A percentile compares a stretch with the other conserved stretches of the same genome.
phyloP scores from a whole-genome alignment of 1,140 invertebrate species.

The Hycleus phaleratus region DNA sequence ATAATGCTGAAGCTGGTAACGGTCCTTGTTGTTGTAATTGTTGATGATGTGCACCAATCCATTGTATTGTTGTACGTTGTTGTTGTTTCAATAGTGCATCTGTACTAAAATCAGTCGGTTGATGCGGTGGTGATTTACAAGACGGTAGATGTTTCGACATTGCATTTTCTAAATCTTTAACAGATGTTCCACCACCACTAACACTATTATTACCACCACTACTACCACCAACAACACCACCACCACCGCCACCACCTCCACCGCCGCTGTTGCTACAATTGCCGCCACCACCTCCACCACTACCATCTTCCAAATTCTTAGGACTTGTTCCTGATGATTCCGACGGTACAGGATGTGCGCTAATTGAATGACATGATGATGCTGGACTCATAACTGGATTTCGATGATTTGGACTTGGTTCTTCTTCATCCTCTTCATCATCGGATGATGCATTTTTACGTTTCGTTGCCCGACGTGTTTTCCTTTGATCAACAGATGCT shows the following conservation, averaged over 20 bases:
- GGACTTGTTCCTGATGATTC: constrained; percentile 41
- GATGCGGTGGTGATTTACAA: constrained; percentile 52
- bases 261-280: no score
- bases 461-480: constrained; percentile 43
- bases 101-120: constrained; percentile 78
- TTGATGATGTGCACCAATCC: constrained; percentile 81
- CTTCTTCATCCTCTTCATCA: constrained; percentile 48
- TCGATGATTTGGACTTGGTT: constrained; percentile 37
- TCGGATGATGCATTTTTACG: constrained; percentile 52
- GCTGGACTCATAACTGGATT: constrained; percentile 52
- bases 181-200: constrained; percentile 50
- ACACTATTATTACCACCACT: no score
- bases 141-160: constrained; percentile 92
- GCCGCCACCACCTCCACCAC: neutral
- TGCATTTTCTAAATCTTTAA: constrained; percentile 88
- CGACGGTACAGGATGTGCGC: constrained; percentile 38
- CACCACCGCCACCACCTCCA: no score
- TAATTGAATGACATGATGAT: constrained; percentile 46
- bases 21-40: constrained; percentile 47
- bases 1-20: constrained; percentile 72
- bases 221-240: constrained; percentile 24
- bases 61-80: constrained; percentile 84
- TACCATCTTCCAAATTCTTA: constrained; percentile 38
- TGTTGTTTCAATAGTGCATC: constrained; percentile 76
- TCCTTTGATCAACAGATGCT: constrained; percentile 28